Conservation (phyloP, 1,140 invertebrate genomes). For the Mercenaria mercenaria region DNA sequence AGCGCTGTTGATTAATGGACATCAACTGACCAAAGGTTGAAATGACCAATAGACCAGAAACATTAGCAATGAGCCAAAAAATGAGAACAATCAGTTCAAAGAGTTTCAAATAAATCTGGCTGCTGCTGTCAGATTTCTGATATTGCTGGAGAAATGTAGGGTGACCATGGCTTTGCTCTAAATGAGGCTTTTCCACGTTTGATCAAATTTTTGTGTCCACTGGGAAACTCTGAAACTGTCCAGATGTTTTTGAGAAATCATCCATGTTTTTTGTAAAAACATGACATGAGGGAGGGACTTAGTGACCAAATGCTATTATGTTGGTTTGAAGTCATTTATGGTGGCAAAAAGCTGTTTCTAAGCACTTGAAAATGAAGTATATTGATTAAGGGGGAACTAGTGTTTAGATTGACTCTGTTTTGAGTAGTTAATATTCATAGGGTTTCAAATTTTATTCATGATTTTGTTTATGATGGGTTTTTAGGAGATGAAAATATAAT, state of each 20-base stretch:
- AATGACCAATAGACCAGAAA: conserved; percentile 46
- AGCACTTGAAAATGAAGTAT: not conserved
- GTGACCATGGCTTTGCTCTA: not conserved
- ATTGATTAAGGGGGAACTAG: not conserved
- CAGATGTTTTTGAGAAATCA: not conserved
- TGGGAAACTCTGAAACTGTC: conserved; percentile 5
- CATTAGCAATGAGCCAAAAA: conserved; percentile 42
- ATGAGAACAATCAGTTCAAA: conserved; percentile 46
- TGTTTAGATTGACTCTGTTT: conserved; percentile 41
- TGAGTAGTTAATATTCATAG: conserved; percentile 37
- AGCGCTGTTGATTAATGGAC: conserved; percentile 40
- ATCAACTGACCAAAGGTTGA: conserved; percentile 41
- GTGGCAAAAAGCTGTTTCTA: not conserved
- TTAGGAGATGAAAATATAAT: conserved; percentile 1
- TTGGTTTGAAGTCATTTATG: not conserved
- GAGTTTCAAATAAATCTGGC: conserved; percentile 32
- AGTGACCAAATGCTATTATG: conserved; percentile 3
- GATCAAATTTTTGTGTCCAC: conserved; percentile 26
- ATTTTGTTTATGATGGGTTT: conserved; percentile 19
- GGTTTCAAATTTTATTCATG: conserved; percentile 26
- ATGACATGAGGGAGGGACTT: not conserved
- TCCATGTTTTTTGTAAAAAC: not conserved
- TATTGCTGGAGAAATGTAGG: conserved; percentile 12
- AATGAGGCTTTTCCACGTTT: conserved; percentile 26
- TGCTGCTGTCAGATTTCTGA: not conserved